These are phyloP conservation scores for Brienomyrus brachyistius DNA, from an alignment of 2,113 vertebrate species.

Conservation along the genomic window DNA sequence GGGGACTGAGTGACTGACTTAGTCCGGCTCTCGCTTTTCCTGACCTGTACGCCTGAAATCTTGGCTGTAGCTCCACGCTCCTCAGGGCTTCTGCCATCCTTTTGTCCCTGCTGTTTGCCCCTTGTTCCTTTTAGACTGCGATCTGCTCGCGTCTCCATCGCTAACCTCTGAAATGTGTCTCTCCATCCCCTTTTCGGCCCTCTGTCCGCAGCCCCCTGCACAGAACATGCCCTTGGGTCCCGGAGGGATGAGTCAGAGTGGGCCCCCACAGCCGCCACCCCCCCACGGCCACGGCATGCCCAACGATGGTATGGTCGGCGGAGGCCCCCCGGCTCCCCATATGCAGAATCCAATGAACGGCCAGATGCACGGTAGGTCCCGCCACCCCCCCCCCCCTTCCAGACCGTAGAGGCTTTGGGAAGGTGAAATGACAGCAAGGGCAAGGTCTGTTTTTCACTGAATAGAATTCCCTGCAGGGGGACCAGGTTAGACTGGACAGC, in stretches of 20 bases:
- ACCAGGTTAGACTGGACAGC: not conserved
- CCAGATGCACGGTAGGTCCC: conserved; percentile 95
- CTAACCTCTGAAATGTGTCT: conserved; percentile 9
- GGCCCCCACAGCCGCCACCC: conserved; percentile 78
- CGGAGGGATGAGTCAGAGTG: conserved; percentile 89
- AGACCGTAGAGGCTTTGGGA: conserved; percentile 45
- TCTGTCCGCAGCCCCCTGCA: conserved; percentile 82
- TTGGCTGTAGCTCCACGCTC: not conserved
- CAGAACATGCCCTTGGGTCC: conserved; percentile 97
- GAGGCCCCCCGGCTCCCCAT: conserved; percentile 86
- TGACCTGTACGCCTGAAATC: not conserved
- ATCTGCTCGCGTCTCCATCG: not conserved
- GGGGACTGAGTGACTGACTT: not conserved
- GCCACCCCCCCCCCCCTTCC: conserved; percentile 50
- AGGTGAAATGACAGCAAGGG: conserved; percentile 72
- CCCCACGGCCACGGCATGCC: conserved; percentile 92
- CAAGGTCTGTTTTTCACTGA: not conserved
- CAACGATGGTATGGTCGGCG: conserved; percentile 88
- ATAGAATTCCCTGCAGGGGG: not conserved
- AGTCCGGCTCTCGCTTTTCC: not conserved
- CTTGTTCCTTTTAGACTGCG: not conserved
- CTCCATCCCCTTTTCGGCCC: conserved; percentile 17
- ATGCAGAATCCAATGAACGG: conserved; percentile 99
- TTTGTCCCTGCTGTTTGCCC: not conserved
- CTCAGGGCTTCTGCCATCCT: not conserved